Conservation (phyloP, 2,113 vertebrate species). For the Lontra canadensis region DNA sequence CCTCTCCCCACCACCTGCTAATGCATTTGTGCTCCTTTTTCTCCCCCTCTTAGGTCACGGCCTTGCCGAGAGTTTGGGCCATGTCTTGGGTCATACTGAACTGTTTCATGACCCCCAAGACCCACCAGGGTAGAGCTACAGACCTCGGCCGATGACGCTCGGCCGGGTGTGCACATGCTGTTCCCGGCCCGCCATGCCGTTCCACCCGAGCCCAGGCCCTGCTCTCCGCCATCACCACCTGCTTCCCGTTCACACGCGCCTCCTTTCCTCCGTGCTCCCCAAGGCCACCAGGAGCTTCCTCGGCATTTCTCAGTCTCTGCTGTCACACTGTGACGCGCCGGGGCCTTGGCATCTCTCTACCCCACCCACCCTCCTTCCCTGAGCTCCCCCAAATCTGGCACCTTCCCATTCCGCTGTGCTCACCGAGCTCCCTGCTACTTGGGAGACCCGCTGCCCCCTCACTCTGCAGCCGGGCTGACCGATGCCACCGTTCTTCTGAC, state of each 20-base stretch:
- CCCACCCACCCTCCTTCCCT: background rate
- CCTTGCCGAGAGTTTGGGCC: background rate
- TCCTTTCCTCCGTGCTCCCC: background rate
- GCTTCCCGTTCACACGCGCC: accelerated
- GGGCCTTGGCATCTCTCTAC: accelerated
- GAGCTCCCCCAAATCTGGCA: background rate
- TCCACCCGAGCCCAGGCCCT: background rate
- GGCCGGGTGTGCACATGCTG: too few species aligned
- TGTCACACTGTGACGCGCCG: accelerated
- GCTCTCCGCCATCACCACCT: background rate
- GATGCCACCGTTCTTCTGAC: accelerated
- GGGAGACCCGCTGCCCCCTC: too few species aligned
- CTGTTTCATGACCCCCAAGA: background rate
- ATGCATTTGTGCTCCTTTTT: too few species aligned
- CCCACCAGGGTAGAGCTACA: accelerated
- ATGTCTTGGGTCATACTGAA: accelerated
- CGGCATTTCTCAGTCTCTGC: background rate
- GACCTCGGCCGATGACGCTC: background rate
- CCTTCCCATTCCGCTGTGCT: background rate
- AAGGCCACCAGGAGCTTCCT: background rate
- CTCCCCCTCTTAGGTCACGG: background rate
- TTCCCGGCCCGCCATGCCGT: too few species aligned
- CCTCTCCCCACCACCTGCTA: background rate
- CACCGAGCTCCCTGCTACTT: background rate
- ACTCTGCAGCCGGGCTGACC: background rate